These are phyloP conservation scores for Entelurus aequoreus DNA, from an alignment of 2,113 vertebrate species.

Conservation along the genomic window DNA sequence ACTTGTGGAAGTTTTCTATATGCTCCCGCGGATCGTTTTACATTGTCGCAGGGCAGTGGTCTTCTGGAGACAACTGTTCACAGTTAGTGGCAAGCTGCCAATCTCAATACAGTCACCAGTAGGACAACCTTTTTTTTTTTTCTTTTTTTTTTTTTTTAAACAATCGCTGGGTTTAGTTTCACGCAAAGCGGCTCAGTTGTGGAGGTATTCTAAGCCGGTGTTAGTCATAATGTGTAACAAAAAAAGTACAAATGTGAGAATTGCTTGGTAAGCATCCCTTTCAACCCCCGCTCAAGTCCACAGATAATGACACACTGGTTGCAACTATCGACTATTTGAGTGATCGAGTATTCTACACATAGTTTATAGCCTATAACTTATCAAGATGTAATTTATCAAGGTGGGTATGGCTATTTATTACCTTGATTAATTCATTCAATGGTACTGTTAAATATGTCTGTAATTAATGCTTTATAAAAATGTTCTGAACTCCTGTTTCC, in stretches of 20 bases:
- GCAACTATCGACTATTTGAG: too few species aligned
- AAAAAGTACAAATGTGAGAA: not conserved
- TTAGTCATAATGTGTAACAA: not conserved
- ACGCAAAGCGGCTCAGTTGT: conserved; percentile 22
- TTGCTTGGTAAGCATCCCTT: not conserved
- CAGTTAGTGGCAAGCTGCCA: conserved; percentile 56
- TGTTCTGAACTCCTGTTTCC: too few species aligned
- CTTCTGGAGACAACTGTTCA: conserved; percentile 60
- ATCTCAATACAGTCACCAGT: conserved; percentile 44
- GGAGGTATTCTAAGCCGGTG: conserved; percentile 26
- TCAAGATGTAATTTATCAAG: too few species aligned
- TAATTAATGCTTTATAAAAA: too few species aligned
- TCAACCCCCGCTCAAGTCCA: too few species aligned
- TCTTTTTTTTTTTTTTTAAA: conserved; percentile 27
- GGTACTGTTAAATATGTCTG: too few species aligned
- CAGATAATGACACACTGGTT: too few species aligned
- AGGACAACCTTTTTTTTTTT: conserved; percentile 53
- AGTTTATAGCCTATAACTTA: too few species aligned
- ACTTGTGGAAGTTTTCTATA: conserved; percentile 57
- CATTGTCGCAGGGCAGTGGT: conserved; percentile 49
- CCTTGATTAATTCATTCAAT: too few species aligned
- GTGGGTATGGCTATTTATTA: too few species aligned
- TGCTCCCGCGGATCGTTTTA: conserved; percentile 65
- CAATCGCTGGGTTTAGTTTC: conserved; percentile 36
- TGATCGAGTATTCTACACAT: too few species aligned